Evolutionary conservation across 1,140 invertebrate genomes (phyloP).

Genomic region (Acromyrmex charruanus): DNA sequence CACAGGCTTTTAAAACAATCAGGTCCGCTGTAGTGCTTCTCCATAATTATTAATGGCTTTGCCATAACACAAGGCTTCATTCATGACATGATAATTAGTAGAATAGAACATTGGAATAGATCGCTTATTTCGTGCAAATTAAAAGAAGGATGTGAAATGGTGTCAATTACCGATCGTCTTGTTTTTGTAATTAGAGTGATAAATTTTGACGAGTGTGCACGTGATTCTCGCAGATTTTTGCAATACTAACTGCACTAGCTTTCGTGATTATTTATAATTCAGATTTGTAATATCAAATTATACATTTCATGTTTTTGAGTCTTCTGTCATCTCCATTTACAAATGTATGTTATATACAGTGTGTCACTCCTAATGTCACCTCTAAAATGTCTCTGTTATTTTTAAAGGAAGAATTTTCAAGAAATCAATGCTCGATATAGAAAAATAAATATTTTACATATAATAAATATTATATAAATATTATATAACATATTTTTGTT

Average conservation of each 20-base stretch:
- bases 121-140: background rate
- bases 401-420: background rate
- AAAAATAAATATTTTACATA: background rate
- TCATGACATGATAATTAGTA: constrained; percentile 24
- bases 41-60: constrained; percentile 40
- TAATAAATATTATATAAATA: background rate
- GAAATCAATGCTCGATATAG: background rate
- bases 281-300: background rate
- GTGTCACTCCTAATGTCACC: background rate
- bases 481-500: background rate
- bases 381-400: background rate
- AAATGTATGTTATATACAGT: background rate
- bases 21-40: constrained; percentile 15
- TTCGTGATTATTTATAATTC: background rate
- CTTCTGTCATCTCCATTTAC: background rate
- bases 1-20: background rate
- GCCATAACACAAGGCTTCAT: constrained; percentile 34
- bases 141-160: background rate
- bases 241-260: background rate
- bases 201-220: background rate
- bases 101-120: constrained; percentile 43
- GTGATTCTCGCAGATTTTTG: background rate
- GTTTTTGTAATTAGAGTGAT: background rate
- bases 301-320: background rate
- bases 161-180: background rate